Conservation (phyloP, 2,113 vertebrate species). For the Anolis sagrei region DNA sequence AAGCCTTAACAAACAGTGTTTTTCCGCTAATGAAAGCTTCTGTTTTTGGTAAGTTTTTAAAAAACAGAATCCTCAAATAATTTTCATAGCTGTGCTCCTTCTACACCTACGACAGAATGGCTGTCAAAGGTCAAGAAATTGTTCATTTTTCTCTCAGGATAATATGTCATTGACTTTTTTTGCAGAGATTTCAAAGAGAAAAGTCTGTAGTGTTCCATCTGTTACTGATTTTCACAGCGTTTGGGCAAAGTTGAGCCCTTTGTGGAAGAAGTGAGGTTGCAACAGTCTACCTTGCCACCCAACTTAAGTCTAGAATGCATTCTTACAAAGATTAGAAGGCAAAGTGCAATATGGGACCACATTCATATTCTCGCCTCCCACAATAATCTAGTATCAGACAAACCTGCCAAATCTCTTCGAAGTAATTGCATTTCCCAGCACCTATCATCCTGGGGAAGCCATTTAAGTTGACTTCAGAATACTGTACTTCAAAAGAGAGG, state of each 20-base stretch:
- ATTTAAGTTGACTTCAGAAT: not conserved
- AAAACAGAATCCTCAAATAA: not conserved
- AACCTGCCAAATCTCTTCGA: not conserved
- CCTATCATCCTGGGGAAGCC: not conserved
- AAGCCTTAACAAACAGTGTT: not conserved
- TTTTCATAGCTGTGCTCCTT: conserved; percentile 11
- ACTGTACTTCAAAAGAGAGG: not conserved
- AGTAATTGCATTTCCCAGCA: not conserved
- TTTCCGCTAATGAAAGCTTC: not conserved
- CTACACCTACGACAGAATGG: not conserved
- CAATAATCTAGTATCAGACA: not conserved
- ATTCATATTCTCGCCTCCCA: not conserved
- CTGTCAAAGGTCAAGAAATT: not conserved
- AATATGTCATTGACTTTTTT: not conserved
- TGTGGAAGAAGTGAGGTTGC: not conserved
- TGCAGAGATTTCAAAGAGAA: not conserved
- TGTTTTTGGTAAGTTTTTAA: not conserved
- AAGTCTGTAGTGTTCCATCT: not conserved
- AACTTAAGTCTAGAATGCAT: not conserved
- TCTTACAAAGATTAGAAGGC: not conserved
- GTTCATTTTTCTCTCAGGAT: not conserved
- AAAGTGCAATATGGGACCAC: not conserved
- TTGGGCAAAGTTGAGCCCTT: not conserved
- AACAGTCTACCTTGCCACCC: not conserved
- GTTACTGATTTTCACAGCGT: not conserved